These are phyloP conservation scores for Cheirogaleus medius DNA, from an alignment of 2,113 vertebrate genomes.

Conservation along the genomic window DNA sequence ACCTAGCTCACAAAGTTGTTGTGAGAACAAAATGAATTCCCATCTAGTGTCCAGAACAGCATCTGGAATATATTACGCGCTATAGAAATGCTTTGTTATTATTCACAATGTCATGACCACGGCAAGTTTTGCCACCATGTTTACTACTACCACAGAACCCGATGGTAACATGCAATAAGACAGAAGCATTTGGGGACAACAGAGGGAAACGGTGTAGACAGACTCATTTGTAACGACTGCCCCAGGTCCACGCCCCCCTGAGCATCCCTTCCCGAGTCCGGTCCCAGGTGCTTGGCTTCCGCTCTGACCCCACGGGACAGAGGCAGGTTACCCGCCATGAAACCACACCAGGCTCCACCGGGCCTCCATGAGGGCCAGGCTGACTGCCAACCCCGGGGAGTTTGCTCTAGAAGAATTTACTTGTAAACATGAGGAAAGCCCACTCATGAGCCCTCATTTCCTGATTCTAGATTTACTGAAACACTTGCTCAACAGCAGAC, in stretches of 20 bases:
- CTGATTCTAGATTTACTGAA: background rate
- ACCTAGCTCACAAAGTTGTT: background rate
- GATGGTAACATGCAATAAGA: fast-evolving
- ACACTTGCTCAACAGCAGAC: background rate
- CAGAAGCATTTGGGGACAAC: background rate
- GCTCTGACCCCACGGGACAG: background rate
- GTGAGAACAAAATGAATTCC: background rate
- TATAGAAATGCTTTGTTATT: background rate
- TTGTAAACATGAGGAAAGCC: background rate
- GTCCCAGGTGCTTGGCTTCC: background rate
- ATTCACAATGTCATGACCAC: background rate
- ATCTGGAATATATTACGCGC: too few species aligned
- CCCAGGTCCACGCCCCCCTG: background rate
- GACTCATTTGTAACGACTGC: background rate
- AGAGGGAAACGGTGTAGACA: fast-evolving
- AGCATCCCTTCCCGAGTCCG: background rate
- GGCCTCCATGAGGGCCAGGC: background rate
- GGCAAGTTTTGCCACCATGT: fast-evolving
- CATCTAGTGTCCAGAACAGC: background rate
- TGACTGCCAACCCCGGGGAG: background rate
- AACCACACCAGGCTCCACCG: too few species aligned
- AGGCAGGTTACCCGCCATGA: fast-evolving
- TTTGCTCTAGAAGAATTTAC: background rate
- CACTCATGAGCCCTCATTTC: background rate
- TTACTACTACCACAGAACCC: too few species aligned